A percentile compares a stretch with the other conserved stretches of the same genome.
Conservation (phyloP, 2,888 invertebrate genomes). For the Drosophila anomelani region DNA sequence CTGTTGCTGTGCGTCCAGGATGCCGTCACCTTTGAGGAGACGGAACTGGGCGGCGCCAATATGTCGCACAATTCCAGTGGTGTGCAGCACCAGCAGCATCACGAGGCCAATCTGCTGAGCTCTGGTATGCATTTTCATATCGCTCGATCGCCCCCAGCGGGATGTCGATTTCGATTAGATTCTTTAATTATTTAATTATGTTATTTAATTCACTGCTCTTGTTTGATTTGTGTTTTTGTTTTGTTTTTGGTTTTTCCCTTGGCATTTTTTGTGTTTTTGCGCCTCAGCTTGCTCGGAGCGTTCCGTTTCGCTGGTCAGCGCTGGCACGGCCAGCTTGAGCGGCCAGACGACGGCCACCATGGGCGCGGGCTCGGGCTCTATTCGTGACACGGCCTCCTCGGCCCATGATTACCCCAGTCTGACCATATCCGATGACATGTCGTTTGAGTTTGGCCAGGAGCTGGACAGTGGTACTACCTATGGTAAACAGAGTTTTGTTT, state of each 20-base stretch:
- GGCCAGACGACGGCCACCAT: slow-evolving; percentile 82
- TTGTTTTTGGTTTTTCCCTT: slow-evolving; percentile 3
- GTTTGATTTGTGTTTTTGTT: slow-evolving; percentile 38
- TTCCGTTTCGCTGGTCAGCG: slow-evolving; percentile 84
- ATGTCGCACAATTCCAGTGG: slow-evolving; percentile 85
- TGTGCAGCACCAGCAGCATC: slow-evolving; percentile 61
- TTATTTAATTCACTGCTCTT: slow-evolving; percentile 32
- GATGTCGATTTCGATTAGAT: slow-evolving; percentile 30
- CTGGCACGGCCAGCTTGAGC: slow-evolving; percentile 83
- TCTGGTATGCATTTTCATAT: slow-evolving; percentile 86
- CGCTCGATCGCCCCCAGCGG: background rate
- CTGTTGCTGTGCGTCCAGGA: slow-evolving; percentile 92
- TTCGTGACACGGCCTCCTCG: slow-evolving; percentile 82
- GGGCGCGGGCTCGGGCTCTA: slow-evolving; percentile 68
- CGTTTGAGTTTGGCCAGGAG: slow-evolving; percentile 84
- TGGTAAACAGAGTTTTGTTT: slow-evolving; percentile 74
- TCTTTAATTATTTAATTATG: slow-evolving; percentile 43
- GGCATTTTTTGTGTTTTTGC: slow-evolving; percentile 49
- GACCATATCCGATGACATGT: slow-evolving; percentile 84
- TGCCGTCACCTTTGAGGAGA: slow-evolving; percentile 90
- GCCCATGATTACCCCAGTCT: slow-evolving; percentile 85
- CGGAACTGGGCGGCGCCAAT: slow-evolving; percentile 86
- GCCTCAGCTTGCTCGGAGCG: slow-evolving; percentile 84
- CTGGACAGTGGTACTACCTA: slow-evolving; percentile 83
- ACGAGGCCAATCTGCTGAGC: slow-evolving; percentile 87